Base-by-base conservation (phyloP, 1,140 invertebrate species). In the Drosophila sulfurigaster region DNA sequence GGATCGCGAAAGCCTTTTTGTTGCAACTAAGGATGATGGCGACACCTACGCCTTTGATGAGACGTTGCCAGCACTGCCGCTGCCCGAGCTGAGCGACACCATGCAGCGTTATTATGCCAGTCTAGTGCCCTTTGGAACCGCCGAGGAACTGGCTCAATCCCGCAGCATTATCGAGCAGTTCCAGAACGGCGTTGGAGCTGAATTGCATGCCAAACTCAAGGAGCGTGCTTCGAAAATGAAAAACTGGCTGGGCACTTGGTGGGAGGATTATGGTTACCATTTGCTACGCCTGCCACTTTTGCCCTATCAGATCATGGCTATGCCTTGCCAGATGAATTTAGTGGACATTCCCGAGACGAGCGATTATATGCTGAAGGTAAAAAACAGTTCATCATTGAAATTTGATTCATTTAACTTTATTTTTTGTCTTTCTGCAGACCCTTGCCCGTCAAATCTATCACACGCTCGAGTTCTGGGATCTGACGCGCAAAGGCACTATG, bases 181-280 rank as follows among this genome's bases (percentile, higher is more conserved):
- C 86, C 81, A 94, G 67, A 83, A 92, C 20, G 93, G 93, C 3
- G 92, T 94, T 65, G 95, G 95, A 5, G 79, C 94, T 51, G 71
- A 93, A 51, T 82, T 97, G 3, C 96, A 97, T 81, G 76, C 94
- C 94, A 62, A 96, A 95, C 91, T 97, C 93, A 95, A 92, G 30
- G 62, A 92, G 91, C 54, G 94, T 93, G 90, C 93, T 94, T 41
- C 94, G 94, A 79, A 67, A 11, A 79, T 92, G 73, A 86, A 78
- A 71, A 92, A 92, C 73, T 92, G 93, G 91, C 62, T 92, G 75
- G 91, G 92, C 15, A 95, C 95, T 92, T 96, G 95, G 95, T 96
- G 96, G 96, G 96, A 96, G 91, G 95, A 96, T 80, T 96, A 95
- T 91, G 95, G 95, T 1, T 96, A 96, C 89, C 93, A 96, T 25